phyloP scores from a whole-genome alignment of 2,797 vertebrate genomes.

The Heterohyrax brucei region DNA sequence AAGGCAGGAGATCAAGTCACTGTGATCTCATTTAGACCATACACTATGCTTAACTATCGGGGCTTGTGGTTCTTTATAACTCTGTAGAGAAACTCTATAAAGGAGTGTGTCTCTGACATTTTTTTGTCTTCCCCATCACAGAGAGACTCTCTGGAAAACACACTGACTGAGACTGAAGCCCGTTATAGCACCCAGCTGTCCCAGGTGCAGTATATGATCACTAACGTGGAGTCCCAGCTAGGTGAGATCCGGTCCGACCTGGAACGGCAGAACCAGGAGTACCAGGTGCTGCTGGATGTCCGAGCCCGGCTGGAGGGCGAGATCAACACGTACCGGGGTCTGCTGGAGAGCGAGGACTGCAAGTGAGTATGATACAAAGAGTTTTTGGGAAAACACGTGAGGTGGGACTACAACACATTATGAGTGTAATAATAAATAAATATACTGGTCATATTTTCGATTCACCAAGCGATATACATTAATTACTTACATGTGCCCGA shows the following conservation, averaged over 20 bases:
- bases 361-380: constrained; percentile 74
- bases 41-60: not conserved
- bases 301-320: constrained; percentile 87
- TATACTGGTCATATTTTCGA: not conserved
- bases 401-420: not conserved
- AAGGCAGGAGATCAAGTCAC: not conserved
- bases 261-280: constrained; percentile 87
- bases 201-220: constrained; percentile 87
- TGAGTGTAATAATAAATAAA: too few relatives aligned
- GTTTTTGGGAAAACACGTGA: not conserved
- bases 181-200: constrained; percentile 93
- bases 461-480: not conserved
- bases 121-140: not conserved
- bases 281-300: constrained; percentile 90
- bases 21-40: not conserved
- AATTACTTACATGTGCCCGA: not conserved
- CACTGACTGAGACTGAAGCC: constrained; percentile 91
- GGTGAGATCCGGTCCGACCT: not conserved
- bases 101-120: not conserved
- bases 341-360: constrained; percentile 84
- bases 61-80: not conserved
- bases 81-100: not conserved
- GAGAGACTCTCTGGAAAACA: not conserved
- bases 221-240: not conserved
- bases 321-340: constrained; percentile 41